Evolutionary conservation across 2,113 vertebrate genomes (phyloP), one percentile per base, ranked within the genome.

Genomic region (Benitochromis conjunctus): DNA sequence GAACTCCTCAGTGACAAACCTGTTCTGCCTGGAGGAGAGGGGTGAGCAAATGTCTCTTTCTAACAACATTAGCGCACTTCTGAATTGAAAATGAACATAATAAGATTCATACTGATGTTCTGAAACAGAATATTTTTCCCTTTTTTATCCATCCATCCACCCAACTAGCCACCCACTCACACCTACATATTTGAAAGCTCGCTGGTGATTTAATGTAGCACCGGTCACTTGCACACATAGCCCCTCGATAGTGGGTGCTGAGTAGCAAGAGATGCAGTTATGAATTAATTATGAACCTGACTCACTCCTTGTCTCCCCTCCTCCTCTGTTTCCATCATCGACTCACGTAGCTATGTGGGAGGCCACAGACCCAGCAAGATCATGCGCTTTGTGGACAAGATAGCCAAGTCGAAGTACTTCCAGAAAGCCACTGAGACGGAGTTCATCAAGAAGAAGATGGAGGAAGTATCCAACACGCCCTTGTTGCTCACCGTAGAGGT

Each of bases 391-490:
- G 98, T 99, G 91, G 98, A 99, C 96, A 99, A 99, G 97, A 99
- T 99, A 71, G 98, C 99, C 3, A 99, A 99, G 94, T 99, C 99
- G 24, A 99, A 99, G 93, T 99, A 99, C 92, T 99, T 99, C 87
- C 99, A 99, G 95, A 99, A 99, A 93, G 98, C 99, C 91, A 99
- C 99, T 1, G 99, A 99, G 96, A 99, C 98, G 0, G 98, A 99
- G 88, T 99, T 99, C 90, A 99, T 99, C 83, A 99, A 99, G 95
- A 99, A 99, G 96, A 99, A 99, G 92, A 99, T 99, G 62, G 99
- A 99, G 93, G 99, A 99, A 93, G 98, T 99, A 86, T 99, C 99
- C 29, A 99, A 99, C 91, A 99, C 99, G 6, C 98, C 99, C 1
- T 94, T 99, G 92, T 95, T 99, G 94, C 97, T 99, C 76, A 99